Evolutionary conservation across 1,140 invertebrate genomes (phyloP).

Genomic region (Trachelipus rathkii): DNA sequence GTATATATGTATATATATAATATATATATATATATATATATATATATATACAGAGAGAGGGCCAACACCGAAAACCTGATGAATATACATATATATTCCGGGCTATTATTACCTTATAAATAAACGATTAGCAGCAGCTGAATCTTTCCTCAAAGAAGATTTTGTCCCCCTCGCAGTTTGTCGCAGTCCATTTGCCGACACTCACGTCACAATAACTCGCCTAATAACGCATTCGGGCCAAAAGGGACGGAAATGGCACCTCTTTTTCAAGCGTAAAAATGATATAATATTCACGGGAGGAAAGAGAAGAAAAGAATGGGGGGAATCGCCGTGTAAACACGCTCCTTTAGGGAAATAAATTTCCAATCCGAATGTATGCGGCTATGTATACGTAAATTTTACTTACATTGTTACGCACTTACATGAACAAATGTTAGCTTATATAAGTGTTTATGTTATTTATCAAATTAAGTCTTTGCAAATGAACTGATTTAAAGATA

Average conservation of each 20-base stretch:
- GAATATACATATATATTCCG: background rate
- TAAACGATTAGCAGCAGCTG: background rate
- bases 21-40: conserved; percentile 5
- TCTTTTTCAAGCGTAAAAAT: background rate
- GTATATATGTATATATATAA: too few species aligned
- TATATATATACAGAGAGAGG: conserved; percentile 1
- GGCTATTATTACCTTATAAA: background rate
- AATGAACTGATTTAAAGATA: too few species aligned
- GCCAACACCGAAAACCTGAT: background rate
- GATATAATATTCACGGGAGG: background rate
- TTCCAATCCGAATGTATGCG: too few species aligned
- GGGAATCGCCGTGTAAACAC: background rate
- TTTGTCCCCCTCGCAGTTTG: background rate
- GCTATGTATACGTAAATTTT: too few species aligned
- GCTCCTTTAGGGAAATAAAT: too few species aligned
- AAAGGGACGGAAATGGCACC: background rate
- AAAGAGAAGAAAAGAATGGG: background rate
- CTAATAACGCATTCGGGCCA: background rate
- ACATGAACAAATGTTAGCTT: too few species aligned
- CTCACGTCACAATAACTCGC: background rate
- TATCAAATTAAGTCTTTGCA: too few species aligned
- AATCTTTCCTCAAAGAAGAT: background rate
- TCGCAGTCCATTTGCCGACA: background rate
- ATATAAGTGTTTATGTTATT: too few species aligned
- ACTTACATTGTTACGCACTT: too few species aligned